These are phyloP conservation scores for Lytechinus variegatus DNA, from an alignment of 35 echinoderm and acorn worm species.

Conservation along the genomic window DNA sequence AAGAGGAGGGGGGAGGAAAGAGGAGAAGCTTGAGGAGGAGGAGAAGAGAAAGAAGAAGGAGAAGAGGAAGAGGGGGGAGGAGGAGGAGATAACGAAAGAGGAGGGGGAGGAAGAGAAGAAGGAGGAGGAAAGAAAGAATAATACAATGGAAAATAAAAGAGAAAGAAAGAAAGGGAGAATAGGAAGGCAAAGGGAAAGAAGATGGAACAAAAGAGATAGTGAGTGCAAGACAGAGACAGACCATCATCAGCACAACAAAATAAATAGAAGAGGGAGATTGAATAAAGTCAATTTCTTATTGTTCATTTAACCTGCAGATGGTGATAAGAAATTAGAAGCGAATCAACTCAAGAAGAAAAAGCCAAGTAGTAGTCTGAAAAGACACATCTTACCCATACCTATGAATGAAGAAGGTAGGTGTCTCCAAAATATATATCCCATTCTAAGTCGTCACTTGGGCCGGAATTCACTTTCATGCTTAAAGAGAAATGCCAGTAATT, in stretches of 20 bases:
- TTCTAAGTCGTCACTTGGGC: too few species aligned
- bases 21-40: neutral
- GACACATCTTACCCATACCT: slow-evolving; percentile 58
- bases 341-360: slow-evolving; percentile 45
- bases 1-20: neutral
- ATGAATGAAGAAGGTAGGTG: slow-evolving; percentile 54
- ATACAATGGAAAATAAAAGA: neutral
- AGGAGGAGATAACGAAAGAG: neutral
- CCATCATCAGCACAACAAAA: neutral
- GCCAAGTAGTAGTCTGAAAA: slow-evolving; percentile 43
- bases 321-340: slow-evolving; percentile 14
- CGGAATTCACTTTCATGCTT: too few species aligned
- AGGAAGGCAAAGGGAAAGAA: neutral
- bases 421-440: too few species aligned
- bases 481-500: too few species aligned
- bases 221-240: neutral
- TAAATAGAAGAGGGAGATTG: neutral
- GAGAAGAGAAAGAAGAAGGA: neutral
- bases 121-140: too few species aligned
- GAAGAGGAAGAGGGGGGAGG: neutral
- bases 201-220: neutral
- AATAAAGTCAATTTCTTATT: neutral
- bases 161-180: neutral
- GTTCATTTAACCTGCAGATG: neutral
- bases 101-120: too few species aligned